Base-by-base conservation (phyloP, 2,888 invertebrate genomes). In the Cosmopolites sordidus region DNA sequence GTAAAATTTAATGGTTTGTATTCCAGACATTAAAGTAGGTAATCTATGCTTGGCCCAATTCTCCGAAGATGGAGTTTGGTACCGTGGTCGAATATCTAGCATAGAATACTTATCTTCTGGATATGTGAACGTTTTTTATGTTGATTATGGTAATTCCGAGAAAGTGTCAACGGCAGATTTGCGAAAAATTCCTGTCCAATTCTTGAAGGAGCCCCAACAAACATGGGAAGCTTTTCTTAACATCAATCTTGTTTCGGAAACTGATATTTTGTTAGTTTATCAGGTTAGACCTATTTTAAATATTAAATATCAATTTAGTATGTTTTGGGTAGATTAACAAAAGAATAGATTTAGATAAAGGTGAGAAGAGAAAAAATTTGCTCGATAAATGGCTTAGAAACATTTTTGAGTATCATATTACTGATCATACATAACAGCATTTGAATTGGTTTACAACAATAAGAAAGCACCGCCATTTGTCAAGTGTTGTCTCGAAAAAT, bases 91-190 rank as follows among this genome's bases (percentile, higher is more conserved):
- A 11, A 78, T 92, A 46, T 68, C 78, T 39, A 76, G 80, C 46
- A 73, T 77, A 44, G 75, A 78, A 58, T 62, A 64, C 0, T 69
- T 75, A 14, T 70, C 73, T 4, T 60, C 53, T 27, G 66, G 62
- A 5, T 60, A 56, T 38, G 77, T 86, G 0, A 78, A 79, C 63
- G 82, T 91, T 0, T 75, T 77, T 58, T 92, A 84, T 69, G 82
- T 90, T 0, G 91, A 92, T 71, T 90, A 81, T 65, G 87, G 90
- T 1, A 87, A 88, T 63, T 70, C 75, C 5, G 83, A 83, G 65
- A 63, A 74, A 0, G 72, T 84, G 15, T 58, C 76, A 0, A 61
- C 73, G 15, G 63, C 69, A 6, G 71, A 79, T 55, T 69, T 81
- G 0, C 77, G 77, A 51, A 76, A 76, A 64, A 79, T 81, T 51